Conservation (phyloP, 92 coral and sea anemone genomes). For the Epizoanthus stellaris region DNA sequence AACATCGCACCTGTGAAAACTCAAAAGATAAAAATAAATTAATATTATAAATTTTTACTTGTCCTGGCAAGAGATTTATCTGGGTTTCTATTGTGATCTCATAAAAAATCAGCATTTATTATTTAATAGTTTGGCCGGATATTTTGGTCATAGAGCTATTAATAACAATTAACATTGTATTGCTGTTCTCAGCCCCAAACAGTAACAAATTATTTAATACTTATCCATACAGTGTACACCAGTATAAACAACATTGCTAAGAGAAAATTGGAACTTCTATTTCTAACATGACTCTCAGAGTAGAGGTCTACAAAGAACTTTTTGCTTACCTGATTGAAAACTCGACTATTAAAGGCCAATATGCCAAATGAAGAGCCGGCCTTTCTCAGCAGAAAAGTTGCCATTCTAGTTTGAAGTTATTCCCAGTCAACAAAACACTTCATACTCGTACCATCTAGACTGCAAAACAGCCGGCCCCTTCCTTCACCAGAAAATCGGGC, state of each 20-base stretch:
- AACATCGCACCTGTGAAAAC: conserved; percentile 42
- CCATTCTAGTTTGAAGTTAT: background rate
- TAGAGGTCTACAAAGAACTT: too few species aligned
- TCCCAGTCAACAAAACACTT: background rate
- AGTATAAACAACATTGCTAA: background rate
- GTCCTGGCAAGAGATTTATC: background rate
- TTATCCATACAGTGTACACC: background rate
- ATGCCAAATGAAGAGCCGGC: background rate
- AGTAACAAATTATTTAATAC: background rate
- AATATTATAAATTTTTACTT: background rate
- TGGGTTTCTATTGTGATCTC: too few species aligned
- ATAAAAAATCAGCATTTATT: too few species aligned
- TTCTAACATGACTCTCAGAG: background rate
- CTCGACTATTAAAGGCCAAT: background rate
- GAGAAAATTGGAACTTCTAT: background rate
- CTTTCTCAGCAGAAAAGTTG: background rate
- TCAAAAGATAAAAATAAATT: background rate
- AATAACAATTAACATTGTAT: too few species aligned
- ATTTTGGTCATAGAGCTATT: too few species aligned
- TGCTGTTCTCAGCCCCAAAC: background rate
- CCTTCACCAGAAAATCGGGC: too few species aligned
- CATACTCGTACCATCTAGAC: too few species aligned
- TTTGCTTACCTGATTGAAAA: background rate
- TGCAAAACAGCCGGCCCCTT: too few species aligned
- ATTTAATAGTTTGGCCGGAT: too few species aligned